A percentile compares a stretch with the other conserved stretches of the same genome.
Conservation (phyloP, 2,888 invertebrate species). For the Cheilosia scutellata region DNA sequence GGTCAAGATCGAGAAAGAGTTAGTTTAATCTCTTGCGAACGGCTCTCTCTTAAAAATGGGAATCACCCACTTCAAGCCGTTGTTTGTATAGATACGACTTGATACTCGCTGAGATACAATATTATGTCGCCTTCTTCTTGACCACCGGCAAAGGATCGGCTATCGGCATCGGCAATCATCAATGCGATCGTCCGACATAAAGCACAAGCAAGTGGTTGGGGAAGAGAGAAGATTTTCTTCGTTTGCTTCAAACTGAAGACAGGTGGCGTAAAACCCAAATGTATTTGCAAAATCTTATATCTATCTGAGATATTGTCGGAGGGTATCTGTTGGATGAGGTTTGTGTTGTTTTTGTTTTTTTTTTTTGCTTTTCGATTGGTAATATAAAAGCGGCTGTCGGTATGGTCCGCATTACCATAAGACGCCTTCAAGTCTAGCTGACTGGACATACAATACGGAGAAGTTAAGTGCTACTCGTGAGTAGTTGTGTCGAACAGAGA, state of each 20-base stretch:
- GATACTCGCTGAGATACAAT: constrained; percentile 2
- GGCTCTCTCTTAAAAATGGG: constrained; percentile 15
- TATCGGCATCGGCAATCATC: constrained; percentile 28
- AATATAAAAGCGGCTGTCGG: constrained; percentile 83
- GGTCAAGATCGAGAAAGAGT: constrained; percentile 7
- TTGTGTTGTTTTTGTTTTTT: constrained; percentile 31
- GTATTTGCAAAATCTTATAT: constrained; percentile 50
- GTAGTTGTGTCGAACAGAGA: constrained; percentile 79
- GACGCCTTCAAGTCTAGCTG: constrained; percentile 85
- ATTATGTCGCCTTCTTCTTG: constrained; percentile 3
- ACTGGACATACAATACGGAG: constrained; percentile 78
- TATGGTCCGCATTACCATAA: constrained; percentile 82
- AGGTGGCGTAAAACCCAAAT: constrained; percentile 39
- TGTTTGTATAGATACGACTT: background rate
- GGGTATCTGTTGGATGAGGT: constrained; percentile 9
- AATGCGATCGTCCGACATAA: constrained; percentile 14
- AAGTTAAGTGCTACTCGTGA: constrained; percentile 78
- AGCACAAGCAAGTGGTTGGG: background rate
- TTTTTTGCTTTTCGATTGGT: constrained; percentile 45
- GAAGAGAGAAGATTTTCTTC: constrained; percentile 7
- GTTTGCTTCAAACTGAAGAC: constrained; percentile 21
- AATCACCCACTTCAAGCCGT: background rate
- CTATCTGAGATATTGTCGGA: constrained; percentile 37
- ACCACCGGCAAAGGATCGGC: constrained; percentile 38
- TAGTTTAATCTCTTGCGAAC: constrained; percentile 4